Evolutionary conservation across 2,888 invertebrate genomes (phyloP).

Genomic region (Rugalucina vietnamica): DNA sequence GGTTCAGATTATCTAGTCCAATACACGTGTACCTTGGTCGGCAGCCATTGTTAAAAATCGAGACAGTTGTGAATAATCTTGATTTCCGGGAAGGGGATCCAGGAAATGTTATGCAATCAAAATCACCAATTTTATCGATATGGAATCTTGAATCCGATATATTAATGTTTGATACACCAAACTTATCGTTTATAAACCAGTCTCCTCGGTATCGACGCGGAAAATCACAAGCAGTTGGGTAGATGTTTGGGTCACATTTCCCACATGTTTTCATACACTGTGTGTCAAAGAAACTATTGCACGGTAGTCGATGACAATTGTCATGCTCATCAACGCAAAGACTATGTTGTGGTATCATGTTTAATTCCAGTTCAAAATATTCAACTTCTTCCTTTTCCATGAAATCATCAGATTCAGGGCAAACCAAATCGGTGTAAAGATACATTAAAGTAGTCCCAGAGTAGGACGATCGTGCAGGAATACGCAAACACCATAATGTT

Average conservation of each 20-base stretch:
- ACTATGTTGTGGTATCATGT: constrained; percentile 58
- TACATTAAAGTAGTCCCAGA: constrained; percentile 43
- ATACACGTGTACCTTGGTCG: constrained; percentile 77
- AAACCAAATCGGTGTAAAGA: constrained; percentile 72
- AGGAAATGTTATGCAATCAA: constrained; percentile 68
- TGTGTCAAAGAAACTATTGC: constrained; percentile 63
- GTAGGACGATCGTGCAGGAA: constrained; percentile 57
- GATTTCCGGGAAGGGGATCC: constrained; percentile 63
- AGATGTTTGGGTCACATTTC: constrained; percentile 66
- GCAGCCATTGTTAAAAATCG: constrained; percentile 74
- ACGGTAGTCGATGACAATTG: constrained; percentile 69
- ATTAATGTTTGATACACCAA: constrained; percentile 48
- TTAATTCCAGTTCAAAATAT: constrained; percentile 67
- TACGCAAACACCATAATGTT: constrained; percentile 70
- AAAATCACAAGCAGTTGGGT: constrained; percentile 68
- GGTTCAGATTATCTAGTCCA: constrained; percentile 63
- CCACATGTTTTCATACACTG: constrained; percentile 77
- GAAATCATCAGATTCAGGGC: constrained; percentile 30
- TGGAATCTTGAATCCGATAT: constrained; percentile 62
- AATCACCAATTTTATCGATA: constrained; percentile 68
- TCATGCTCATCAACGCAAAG: constrained; percentile 78
- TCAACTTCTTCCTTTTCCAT: constrained; percentile 15
- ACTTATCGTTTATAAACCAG: constrained; percentile 65
- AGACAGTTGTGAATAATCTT: constrained; percentile 70
- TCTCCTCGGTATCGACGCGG: constrained; percentile 65